phyloP scores from a whole-genome alignment of 1,140 invertebrate genomes.

The Drosophila azteca region DNA sequence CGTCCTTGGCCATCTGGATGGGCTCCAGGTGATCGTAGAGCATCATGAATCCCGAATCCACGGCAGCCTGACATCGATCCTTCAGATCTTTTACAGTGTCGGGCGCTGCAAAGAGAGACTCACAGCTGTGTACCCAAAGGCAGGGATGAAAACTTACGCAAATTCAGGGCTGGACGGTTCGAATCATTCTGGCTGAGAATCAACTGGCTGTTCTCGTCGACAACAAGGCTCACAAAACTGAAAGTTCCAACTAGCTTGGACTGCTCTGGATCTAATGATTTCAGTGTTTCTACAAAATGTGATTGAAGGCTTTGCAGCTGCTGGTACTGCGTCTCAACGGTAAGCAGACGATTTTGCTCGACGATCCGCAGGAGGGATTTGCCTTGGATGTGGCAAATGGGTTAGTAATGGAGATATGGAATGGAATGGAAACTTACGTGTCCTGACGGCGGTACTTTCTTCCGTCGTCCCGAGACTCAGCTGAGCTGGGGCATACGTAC shows the following conservation, averaged over 20 bases:
- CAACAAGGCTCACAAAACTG: slow-evolving; percentile 24
- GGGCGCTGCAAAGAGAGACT: slow-evolving; percentile 16
- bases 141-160: slow-evolving; percentile 49
- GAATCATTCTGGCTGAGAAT: slow-evolving; percentile 44
- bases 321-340: slow-evolving; percentile 22
- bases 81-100: slow-evolving; percentile 51
- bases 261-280: not conserved
- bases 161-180: slow-evolving; percentile 31
- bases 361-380: too few relatives aligned
- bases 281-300: slow-evolving; percentile 43
- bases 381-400: too few relatives aligned
- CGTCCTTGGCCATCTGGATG: not conserved
- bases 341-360: too few relatives aligned
- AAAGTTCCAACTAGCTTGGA: slow-evolving; percentile 1
- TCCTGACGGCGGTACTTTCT: too few relatives aligned
- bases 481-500: too few relatives aligned
- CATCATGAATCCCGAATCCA: slow-evolving; percentile 11
- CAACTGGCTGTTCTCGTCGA: slow-evolving; percentile 32
- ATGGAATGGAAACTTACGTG: too few relatives aligned
- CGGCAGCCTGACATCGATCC: not conserved
- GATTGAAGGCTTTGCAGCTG: slow-evolving; percentile 46
- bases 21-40: slow-evolving; percentile 17
- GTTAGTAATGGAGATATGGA: too few relatives aligned
- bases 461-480: too few relatives aligned
- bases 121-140: not conserved